Conservation (phyloP, 2,888 invertebrate species). For the Hypercompe scribonia region DNA sequence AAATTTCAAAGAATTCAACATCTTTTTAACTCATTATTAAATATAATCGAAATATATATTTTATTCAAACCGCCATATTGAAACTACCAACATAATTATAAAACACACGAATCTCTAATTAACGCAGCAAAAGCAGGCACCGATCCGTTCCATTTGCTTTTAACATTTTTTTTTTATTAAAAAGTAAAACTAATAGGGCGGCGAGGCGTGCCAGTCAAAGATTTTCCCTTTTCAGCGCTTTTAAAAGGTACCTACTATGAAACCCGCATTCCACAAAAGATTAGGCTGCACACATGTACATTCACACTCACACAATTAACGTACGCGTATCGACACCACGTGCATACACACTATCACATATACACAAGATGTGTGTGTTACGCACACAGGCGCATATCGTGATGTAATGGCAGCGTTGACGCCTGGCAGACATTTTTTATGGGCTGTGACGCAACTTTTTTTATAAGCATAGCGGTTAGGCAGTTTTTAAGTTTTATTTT, state of each 20-base stretch:
- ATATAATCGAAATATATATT: not conserved
- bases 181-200: conserved; percentile 54
- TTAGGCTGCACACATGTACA: conserved; percentile 72
- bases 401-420: conserved; percentile 83
- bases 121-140: conserved; percentile 29
- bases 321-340: conserved; percentile 43
- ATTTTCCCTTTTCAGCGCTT: conserved; percentile 81
- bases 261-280: conserved; percentile 85
- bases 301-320: conserved; percentile 61
- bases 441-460: conserved; percentile 84
- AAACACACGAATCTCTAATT: conserved; percentile 34
- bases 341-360: conserved; percentile 52
- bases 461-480: conserved; percentile 76
- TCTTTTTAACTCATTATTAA: not conserved
- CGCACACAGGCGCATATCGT: conserved; percentile 62
- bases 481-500: conserved; percentile 54
- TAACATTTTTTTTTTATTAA: conserved; percentile 30
- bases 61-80: not conserved
- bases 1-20: too few species aligned
- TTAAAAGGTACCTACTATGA: conserved; percentile 79
- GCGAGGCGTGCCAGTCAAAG: conserved; percentile 60
- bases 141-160: conserved; percentile 51
- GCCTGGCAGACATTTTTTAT: conserved; percentile 86
- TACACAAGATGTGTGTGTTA: conserved; percentile 31
- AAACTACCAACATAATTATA: conserved; percentile 7